Evolutionary conservation across 2,113 vertebrate species (phyloP), one percentile per base, ranked within the genome.

Genomic region (Stegostoma tigrinum): DNA sequence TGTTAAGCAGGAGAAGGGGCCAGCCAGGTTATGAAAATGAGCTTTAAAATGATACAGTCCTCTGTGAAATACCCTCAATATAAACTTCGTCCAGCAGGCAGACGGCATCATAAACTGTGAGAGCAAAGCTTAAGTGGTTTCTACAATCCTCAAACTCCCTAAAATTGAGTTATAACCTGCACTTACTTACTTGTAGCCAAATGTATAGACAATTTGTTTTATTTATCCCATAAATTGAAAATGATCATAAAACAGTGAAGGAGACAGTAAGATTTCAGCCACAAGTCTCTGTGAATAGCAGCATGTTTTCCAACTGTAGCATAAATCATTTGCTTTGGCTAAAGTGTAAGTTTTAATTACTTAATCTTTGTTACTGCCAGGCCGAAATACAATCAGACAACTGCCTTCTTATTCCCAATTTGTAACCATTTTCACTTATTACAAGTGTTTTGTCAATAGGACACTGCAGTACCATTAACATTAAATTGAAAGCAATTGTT

Each of bases 1-100:
- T 68, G 64, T 21, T 42, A 42, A 68, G 38, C 23, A 94, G 34
- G 91, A 24, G 24, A n/a, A 66, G 91, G 23, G 64, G 91, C 64
- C 21, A 94, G 64, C 23, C 38, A 68, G 91, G 91, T 38, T 42
- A 94, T 42, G 91, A 94, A 94, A 94, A 45, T 38, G 91, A 90
- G 52, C 52, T 90, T 90, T 55, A 90, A 55, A 87, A 48, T 8
- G 24, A 87, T 87, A 34, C 24, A 30, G 0, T 61, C 87, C 52
- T 90, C 10, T 34, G 30, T 90, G 12, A 90, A 90, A 61, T 90
- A 90, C 52, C 86, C 48, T 61, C 52, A 17, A 27, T 34, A 61
- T 90, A 55, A 90, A 90, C 87, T 61, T 27, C 34, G 61, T 90
- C 27, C 87, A 90, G 24, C 48, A 55, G 10, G 15, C 52, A 61